These are phyloP conservation scores for Scelioninae gen. 2 DNA, from an alignment of 2,888 invertebrate genomes.

Conservation along the genomic window DNA sequence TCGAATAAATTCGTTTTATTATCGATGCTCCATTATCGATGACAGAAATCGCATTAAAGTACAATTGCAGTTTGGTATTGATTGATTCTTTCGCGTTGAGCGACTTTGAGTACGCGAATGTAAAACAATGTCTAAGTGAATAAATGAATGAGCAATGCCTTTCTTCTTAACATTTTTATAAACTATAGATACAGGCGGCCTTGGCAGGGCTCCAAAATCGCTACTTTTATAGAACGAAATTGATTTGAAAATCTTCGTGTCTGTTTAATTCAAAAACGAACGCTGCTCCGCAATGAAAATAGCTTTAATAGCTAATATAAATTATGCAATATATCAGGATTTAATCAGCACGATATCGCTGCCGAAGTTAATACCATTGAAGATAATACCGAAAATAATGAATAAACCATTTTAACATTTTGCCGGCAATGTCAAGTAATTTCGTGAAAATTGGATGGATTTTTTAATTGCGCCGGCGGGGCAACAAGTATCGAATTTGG, in stretches of 20 bases:
- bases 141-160: constrained; percentile 55
- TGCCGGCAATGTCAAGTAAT: constrained; percentile 17
- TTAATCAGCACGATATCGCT: constrained; percentile 28
- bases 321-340: constrained; percentile 49
- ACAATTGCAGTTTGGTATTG: constrained; percentile 27
- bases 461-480: constrained; percentile 7
- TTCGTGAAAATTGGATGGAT: constrained; percentile 7
- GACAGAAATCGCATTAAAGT: too few relatives aligned
- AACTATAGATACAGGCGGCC: constrained; percentile 46
- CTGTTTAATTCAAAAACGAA: constrained; percentile 55
- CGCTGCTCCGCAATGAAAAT: constrained; percentile 47
- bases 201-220: constrained; percentile 50
- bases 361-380: constrained; percentile 14
- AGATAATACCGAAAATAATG: constrained; percentile 23
- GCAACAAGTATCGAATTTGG: background rate
- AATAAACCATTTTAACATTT: constrained; percentile 18
- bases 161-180: constrained; percentile 50
- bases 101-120: constrained; percentile 2
- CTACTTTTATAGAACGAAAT: constrained; percentile 53
- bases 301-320: constrained; percentile 49
- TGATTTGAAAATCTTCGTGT: constrained; percentile 49
- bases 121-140: constrained; percentile 39
- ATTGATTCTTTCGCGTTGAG: constrained; percentile 34
- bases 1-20: too few relatives aligned
- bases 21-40: too few relatives aligned